Percentiles rank a stretch among this genome's conserved stretches.
These are phyloP conservation scores for Dryadula phaetusa DNA, from an alignment of 2,888 invertebrate genomes.

Conservation along the genomic window DNA sequence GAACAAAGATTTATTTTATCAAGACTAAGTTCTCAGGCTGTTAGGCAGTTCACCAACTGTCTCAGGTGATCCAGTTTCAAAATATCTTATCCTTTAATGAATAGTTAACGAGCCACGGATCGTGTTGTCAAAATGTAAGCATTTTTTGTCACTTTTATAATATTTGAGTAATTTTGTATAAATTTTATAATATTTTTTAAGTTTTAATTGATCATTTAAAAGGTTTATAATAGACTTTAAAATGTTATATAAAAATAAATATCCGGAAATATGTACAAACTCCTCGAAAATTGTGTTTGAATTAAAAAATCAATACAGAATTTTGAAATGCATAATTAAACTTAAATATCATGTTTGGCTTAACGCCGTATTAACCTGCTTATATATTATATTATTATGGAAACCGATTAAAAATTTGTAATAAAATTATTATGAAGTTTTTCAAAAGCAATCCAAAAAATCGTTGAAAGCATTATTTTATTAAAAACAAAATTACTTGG, in stretches of 20 bases:
- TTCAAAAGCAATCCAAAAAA: not conserved
- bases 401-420: not conserved
- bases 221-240: too few relatives aligned
- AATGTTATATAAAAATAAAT: too few relatives aligned
- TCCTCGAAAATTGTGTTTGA: too few relatives aligned
- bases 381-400: not conserved
- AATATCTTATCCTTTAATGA: slow-evolving; percentile 56
- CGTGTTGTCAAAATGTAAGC: slow-evolving; percentile 48
- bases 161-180: too few relatives aligned
- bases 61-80: slow-evolving; percentile 74
- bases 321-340: too few relatives aligned
- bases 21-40: slow-evolving; percentile 40
- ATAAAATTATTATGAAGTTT: not conserved
- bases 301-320: too few relatives aligned
- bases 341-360: too few relatives aligned
- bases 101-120: slow-evolving; percentile 48
- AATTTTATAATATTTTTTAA: too few relatives aligned
- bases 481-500: not conserved
- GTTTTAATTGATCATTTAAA: too few relatives aligned
- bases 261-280: too few relatives aligned
- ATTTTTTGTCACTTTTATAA: too few relatives aligned
- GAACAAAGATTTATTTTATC: slow-evolving; percentile 71
- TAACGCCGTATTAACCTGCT: too few relatives aligned
- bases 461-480: not conserved
- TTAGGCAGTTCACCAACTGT: slow-evolving; percentile 50